These are phyloP conservation scores for Leucophenga montana DNA, from an alignment of 2,888 invertebrate species.

Conservation along the genomic window DNA sequence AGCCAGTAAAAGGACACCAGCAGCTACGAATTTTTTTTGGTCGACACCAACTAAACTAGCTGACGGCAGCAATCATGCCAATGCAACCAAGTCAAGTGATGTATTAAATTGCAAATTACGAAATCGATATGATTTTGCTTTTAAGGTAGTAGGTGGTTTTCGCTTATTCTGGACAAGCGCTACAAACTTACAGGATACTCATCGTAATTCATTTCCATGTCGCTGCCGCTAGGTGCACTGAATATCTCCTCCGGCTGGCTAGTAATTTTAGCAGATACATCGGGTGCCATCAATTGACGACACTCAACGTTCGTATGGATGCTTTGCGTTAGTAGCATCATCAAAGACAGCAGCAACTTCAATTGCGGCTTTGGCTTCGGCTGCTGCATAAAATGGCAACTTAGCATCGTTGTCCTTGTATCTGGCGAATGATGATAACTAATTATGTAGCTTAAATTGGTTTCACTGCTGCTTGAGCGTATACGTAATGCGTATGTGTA, in stretches of 20 bases:
- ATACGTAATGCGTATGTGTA: too few species aligned
- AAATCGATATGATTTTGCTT: conserved; percentile 48
- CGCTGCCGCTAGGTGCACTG: conserved; percentile 54
- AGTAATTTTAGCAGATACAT: conserved; percentile 14
- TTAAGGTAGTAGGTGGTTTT: conserved; percentile 15
- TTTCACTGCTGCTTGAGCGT: too few species aligned
- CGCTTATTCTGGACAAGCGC: conserved; percentile 13
- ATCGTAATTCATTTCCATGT: conserved; percentile 66
- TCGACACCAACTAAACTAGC: conserved; percentile 8
- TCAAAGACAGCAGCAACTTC: conserved; percentile 46
- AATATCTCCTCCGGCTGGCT: conserved; percentile 67
- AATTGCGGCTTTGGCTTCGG: too few species aligned
- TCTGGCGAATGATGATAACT: too few species aligned
- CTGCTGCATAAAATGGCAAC: too few species aligned
- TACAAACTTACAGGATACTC: conserved; percentile 70
- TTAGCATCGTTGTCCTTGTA: too few species aligned
- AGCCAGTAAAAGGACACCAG: not conserved
- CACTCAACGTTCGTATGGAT: conserved; percentile 48
- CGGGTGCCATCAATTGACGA: not conserved
- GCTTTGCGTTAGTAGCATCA: conserved; percentile 58
- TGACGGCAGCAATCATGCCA: conserved; percentile 59
- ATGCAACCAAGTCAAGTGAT: conserved; percentile 48
- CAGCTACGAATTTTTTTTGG: not conserved
- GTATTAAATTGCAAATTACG: conserved; percentile 56
- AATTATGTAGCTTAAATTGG: too few species aligned